phyloP scores from a whole-genome alignment of 2,888 invertebrate genomes.

The Ptilodon capucinus region DNA sequence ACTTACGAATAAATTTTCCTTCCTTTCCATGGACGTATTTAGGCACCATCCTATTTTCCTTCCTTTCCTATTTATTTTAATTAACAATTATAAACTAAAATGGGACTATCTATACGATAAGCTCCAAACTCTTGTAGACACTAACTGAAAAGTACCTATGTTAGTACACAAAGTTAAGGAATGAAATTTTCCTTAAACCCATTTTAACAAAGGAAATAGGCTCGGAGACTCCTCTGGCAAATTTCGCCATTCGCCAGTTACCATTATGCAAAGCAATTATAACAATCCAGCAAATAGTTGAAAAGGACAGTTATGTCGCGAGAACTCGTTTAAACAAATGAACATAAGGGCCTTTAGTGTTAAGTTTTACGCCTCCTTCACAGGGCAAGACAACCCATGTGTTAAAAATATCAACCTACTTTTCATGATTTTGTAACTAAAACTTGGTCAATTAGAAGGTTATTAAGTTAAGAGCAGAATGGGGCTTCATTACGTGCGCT shows the following conservation, averaged over 20 bases:
- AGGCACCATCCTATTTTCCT: too few relatives aligned
- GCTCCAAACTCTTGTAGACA: conserved; percentile 6
- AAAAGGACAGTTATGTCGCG: conserved; percentile 24
- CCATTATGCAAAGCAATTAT: conserved; percentile 29
- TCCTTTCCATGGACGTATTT: too few relatives aligned
- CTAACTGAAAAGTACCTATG: conserved; percentile 15
- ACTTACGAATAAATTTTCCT: too few relatives aligned
- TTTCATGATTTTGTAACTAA: too few relatives aligned
- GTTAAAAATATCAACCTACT: too few relatives aligned
- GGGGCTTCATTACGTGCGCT: too few relatives aligned
- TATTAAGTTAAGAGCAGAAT: too few relatives aligned
- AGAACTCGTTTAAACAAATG: conserved; percentile 25
- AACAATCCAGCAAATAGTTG: conserved; percentile 37
- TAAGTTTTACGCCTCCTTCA: too few relatives aligned
- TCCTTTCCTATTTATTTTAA: not conserved
- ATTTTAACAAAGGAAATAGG: conserved; percentile 21
- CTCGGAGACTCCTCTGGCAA: conserved; percentile 19
- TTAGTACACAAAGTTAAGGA: conserved; percentile 20
- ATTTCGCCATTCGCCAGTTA: conserved; percentile 29
- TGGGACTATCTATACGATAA: not conserved
- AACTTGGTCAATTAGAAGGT: too few relatives aligned
- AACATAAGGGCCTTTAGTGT: conserved; percentile 18
- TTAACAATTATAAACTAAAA: not conserved
- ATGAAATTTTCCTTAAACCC: conserved; percentile 24
- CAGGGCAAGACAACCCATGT: too few relatives aligned